Evolutionary conservation across 2,797 vertebrate species (phyloP), one percentile per base, ranked within the genome.

Genomic region (Tarsius wallacei): DNA sequence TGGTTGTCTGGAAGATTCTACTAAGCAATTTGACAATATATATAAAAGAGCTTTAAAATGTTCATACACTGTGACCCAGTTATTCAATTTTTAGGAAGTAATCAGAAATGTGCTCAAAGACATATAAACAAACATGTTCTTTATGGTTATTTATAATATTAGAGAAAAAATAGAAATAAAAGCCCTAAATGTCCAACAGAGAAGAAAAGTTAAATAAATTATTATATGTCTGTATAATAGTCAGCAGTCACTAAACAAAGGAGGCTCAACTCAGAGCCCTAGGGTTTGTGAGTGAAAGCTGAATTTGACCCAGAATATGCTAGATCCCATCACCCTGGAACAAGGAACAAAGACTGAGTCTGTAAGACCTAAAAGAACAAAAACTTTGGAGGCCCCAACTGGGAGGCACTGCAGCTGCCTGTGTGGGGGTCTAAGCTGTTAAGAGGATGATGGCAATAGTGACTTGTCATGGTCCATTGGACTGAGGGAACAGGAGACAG

Each of bases 41-140:
- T 64, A 47, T 63, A 63, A 36, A 78, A 87, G 31, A 76, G 21
- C 36, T 96, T 71, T 63, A 77, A 71, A 82, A 94, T 36, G 7
- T 53, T 89, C 28, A 59, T 14, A 53, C 1, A 63, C 7, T 36
- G 21, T 74, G 13, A 7, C 3, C 42, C 22, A 26, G 21, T 42
- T 71, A 74, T 87, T 91, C 24, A 49, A 16, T 42, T 42, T 55
- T 91, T 85, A 91, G 80, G 74, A 91, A 83, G 10, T 49, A 85
- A 76, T 66, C 36, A 64, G 55, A 94, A 47, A 55, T 73, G 4
- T 78, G 11, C 42, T 89, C 47, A 82, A 95, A 77, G 24, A 71
- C 24, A 59, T 33, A 66, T 57, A 49, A 88, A 81, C 31, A 68
- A 86, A 93, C 57, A 22, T 74, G 0, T 31, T 78, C 15, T 16